These are phyloP conservation scores for Elegia similella DNA, from an alignment of 2,888 invertebrate genomes.

Conservation along the genomic window DNA sequence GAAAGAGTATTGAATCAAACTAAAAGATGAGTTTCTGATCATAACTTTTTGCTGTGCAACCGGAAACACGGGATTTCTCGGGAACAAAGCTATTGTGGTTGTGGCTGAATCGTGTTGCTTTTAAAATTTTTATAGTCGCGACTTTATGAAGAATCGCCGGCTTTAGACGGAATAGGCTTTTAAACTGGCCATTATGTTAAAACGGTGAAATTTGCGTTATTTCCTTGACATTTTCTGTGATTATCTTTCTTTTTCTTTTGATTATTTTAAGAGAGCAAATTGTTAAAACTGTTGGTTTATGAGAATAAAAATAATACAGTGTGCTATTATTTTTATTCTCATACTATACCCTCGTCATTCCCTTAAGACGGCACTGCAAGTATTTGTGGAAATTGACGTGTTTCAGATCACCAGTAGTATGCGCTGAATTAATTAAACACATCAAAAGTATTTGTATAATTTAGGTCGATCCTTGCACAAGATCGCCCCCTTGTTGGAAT, in stretches of 20 bases:
- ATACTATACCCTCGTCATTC: too few species aligned
- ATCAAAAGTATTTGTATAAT: too few species aligned
- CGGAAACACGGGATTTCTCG: conserved; percentile 11
- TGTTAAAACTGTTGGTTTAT: too few species aligned
- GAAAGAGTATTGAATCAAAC: too few species aligned
- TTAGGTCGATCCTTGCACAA: too few species aligned
- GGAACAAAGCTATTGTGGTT: conserved; percentile 29
- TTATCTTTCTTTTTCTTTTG: background rate
- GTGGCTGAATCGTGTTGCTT: background rate
- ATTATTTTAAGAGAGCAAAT: background rate
- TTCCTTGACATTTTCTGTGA: background rate
- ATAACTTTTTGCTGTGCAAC: background rate
- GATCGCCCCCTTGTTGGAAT: too few species aligned
- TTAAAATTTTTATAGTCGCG: conserved; percentile 6
- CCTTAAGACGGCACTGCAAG: too few species aligned
- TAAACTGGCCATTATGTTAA: background rate
- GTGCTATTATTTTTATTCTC: too few species aligned
- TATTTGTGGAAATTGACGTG: too few species aligned
- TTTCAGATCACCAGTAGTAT: too few species aligned
- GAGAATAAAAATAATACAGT: too few species aligned
- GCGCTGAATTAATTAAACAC: too few species aligned
- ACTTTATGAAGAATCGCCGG: background rate
- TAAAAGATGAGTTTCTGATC: background rate
- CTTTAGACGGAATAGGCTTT: conserved; percentile 1
- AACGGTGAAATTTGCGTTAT: background rate